Conservation (phyloP, 2,113 vertebrate genomes). For the Cyprinodon tularosa region DNA sequence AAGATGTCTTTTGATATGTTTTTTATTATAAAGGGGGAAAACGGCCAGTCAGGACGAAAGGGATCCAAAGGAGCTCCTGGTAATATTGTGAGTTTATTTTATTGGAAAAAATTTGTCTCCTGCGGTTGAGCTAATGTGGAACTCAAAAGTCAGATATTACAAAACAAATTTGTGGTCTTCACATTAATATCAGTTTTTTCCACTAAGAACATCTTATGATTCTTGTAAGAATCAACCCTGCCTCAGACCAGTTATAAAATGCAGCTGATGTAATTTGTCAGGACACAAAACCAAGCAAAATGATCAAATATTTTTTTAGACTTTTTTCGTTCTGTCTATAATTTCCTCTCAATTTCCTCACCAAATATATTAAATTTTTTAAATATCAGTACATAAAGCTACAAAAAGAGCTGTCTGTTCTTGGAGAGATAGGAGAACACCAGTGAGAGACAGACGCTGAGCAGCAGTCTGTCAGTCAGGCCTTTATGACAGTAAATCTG, state of each 20-base stretch:
- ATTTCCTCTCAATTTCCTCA: neutral
- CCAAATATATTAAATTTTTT: neutral
- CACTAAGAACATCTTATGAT: neutral
- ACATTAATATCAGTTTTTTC: neutral
- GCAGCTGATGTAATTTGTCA: neutral
- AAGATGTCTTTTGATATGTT: neutral
- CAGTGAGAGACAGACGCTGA: neutral
- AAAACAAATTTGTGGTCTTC: neutral
- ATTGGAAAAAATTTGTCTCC: neutral
- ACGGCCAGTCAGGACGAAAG: conserved; percentile 49
- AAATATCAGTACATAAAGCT: neutral
- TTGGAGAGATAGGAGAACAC: neutral
- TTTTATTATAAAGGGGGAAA: conserved; percentile 65
- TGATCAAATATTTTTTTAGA: neutral
- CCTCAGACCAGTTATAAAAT: neutral
- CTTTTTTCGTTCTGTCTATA: neutral
- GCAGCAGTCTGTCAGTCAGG: neutral
- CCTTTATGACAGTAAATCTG: too few relatives aligned
- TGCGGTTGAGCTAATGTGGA: neutral
- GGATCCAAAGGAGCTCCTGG: conserved; percentile 72
- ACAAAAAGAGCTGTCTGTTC: neutral
- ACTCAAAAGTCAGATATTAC: neutral
- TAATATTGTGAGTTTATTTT: conserved; percentile 64
- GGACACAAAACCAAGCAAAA: neutral
- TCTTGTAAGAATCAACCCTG: neutral